Base-by-base conservation (phyloP, 37 sponge, comb jelly and placozoan genomes). In the Halisarca cf. caerulea region DNA sequence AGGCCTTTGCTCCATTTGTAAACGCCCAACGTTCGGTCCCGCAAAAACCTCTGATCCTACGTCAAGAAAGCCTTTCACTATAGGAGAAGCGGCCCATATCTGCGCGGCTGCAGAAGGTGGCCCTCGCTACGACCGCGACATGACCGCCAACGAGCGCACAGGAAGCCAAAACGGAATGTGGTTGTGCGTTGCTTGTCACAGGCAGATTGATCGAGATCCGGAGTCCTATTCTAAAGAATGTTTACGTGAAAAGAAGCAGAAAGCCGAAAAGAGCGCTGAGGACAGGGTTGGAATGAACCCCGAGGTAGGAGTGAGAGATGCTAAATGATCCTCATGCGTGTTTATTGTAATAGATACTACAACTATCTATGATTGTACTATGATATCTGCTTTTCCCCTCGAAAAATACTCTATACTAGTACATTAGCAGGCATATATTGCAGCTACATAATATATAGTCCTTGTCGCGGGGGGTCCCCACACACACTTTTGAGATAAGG, bases 61-160 rank as follows among this genome's bases (percentile, higher is more conserved):
- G 11, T n/a, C n/a, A n/a, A n/a, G n/a, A n/a, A 47, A 47, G 11
- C 51, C 51, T 6, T 47, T 47, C 59, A 85, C 73, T 73, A 88
- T 91, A 73, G 92, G 92, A 3, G 85, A 91, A 66, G 92, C 89
- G 8, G 92, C 92, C 25, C 92, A 91, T 79, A 91, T 91, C 7
- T 60, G 85, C 25, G 92, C 92, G 0, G 92, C 92, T 36, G 92
- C 92, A 0, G 66, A 79, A 0, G 89, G 86, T 2, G 92, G 92
- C 32, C 92, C 92, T 11, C 88, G 92, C 47, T 91, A 88, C 74
- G 85, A 91, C 59, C 71, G 59, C 20, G 80, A 36, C 28, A 91
- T 91, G 92, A 35, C 82, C 0, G 15, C 81, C 39, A 89, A 88
- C 58, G 82, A 84, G 53, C 78, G 92, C 28, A 80, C 53, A 20